A percentile compares a stretch with the other conserved stretches of the same genome.
These are phyloP conservation scores for Psix sp. DNA, from an alignment of 1,140 invertebrate species.

Conservation along the genomic window DNA sequence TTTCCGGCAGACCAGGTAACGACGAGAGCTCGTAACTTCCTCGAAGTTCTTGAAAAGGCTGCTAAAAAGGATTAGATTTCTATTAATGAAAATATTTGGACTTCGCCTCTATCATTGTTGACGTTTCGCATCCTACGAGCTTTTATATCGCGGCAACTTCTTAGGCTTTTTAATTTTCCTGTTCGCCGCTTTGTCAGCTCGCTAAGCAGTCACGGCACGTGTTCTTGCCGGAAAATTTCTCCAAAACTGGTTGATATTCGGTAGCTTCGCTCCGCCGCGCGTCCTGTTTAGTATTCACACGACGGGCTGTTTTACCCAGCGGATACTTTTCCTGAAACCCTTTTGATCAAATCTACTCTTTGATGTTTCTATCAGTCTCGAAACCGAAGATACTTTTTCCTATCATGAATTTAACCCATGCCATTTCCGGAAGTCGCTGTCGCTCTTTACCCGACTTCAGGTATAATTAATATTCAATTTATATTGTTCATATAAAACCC, in stretches of 20 bases:
- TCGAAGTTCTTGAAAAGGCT: slow-evolving; percentile 11
- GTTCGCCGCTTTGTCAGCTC: slow-evolving; percentile 15
- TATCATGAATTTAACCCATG: slow-evolving; percentile 1
- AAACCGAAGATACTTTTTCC: too few relatives aligned
- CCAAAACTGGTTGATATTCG: slow-evolving; percentile 50
- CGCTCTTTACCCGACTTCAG: too few relatives aligned
- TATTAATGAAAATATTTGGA: slow-evolving; percentile 45
- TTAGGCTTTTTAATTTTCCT: slow-evolving; percentile 59
- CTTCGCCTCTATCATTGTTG: slow-evolving; percentile 16
- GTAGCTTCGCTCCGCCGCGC: slow-evolving; percentile 23
- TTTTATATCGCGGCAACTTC: background rate
- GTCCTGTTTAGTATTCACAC: slow-evolving; percentile 47
- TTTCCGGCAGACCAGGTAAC: slow-evolving; percentile 45
- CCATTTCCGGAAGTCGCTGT: slow-evolving; percentile 2
- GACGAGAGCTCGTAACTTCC: slow-evolving; percentile 13
- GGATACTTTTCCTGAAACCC: slow-evolving; percentile 41
- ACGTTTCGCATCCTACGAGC: background rate
- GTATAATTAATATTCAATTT: too few relatives aligned
- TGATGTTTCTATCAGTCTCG: slow-evolving; percentile 49
- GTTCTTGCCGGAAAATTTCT: slow-evolving; percentile 30
- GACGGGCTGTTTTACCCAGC: slow-evolving; percentile 20
- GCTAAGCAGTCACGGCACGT: slow-evolving; percentile 32
- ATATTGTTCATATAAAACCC: too few relatives aligned
- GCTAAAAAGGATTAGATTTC: slow-evolving; percentile 24
- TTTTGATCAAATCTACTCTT: slow-evolving; percentile 50